Evolutionary conservation across 2,888 invertebrate genomes (phyloP), one percentile per base, ranked within the genome.

Genomic region (Philereme transversata): DNA sequence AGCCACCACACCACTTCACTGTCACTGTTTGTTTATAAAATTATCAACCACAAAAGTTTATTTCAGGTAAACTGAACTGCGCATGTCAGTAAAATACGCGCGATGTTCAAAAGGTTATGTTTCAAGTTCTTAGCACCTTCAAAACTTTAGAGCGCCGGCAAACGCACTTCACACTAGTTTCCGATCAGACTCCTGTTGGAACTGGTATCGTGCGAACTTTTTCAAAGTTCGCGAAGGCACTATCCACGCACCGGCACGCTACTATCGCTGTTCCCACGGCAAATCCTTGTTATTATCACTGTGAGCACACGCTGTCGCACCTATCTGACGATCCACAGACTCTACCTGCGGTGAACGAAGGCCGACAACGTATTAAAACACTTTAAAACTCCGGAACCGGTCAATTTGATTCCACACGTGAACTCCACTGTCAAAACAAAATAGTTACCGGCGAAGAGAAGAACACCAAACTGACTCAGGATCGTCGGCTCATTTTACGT

Each of bases 351-450:
- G 76, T 78, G 77, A 82, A 81, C 81, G 87, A 88, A 90, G 88
- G 90, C 85, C 89, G 84, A 83, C 81, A 84, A 79, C 83, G 83
- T 87, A 76, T 86, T 74, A 86, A 88, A 87, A 89, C 88, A 90
- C 88, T 90, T 86, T 78, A 86, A 89, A 91, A 90, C 88, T 88
- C 85, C 84, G 87, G 84, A 87, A 88, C 91, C 90, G 91, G 90
- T 84, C 81, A 87, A 88, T 88, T 84, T 82, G 82, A 86, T 81
- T 83, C 82, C 82, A 77, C 89, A 88, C 90, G 89, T 90, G 89
- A 89, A 87, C 81, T 86, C 88, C 88, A 88, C 88, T 86, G 92
- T 89, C 92, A 90, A 90, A 88, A 86, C 79, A 86, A 87, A 82
- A 83, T 74, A 22, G 22, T 22, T 22, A 75, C 79, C 74, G 72